Conservation (phyloP, 2,888 invertebrate genomes). For the Caenorhabditis wallacei region DNA sequence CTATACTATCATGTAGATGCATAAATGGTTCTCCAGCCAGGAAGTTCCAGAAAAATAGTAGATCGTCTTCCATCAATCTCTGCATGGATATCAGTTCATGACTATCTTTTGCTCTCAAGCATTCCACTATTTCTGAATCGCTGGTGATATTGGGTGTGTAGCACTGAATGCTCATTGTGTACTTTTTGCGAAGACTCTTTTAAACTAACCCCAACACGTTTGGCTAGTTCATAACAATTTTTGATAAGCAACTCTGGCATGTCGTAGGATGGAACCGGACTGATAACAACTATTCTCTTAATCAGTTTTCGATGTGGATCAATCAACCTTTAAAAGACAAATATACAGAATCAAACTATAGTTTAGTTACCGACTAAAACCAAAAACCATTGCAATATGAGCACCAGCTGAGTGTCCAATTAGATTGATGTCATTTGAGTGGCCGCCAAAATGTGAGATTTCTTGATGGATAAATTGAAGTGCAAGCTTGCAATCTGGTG, state of each 20-base stretch:
- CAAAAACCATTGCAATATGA: constrained; percentile 42
- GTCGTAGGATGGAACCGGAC: constrained; percentile 24
- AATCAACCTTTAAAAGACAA: constrained; percentile 20
- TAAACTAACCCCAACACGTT: constrained; percentile 35
- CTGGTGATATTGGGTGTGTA: constrained; percentile 12
- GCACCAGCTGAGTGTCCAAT: constrained; percentile 60
- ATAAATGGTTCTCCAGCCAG: constrained; percentile 51
- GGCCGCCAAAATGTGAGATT: constrained; percentile 59
- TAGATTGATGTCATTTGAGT: constrained; percentile 51
- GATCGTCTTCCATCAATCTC: constrained; percentile 44
- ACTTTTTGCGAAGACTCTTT: background rate
- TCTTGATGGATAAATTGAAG: constrained; percentile 56
- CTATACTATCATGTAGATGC: constrained; percentile 41
- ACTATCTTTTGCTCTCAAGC: constrained; percentile 33
- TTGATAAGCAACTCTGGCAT: constrained; percentile 47
- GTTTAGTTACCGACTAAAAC: constrained; percentile 27
- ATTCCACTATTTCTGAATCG: constrained; percentile 35
- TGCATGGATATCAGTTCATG: constrained; percentile 38
- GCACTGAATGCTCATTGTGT: constrained; percentile 31
- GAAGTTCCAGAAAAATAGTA: constrained; percentile 48
- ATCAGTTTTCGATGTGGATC: constrained; percentile 45
- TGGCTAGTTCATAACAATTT: constrained; percentile 42
- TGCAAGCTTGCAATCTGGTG: constrained; percentile 45
- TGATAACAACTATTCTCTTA: constrained; percentile 45
- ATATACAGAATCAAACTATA: too few relatives aligned